Base-by-base conservation (phyloP, 1,140 invertebrate species). In the Branchinecta lynchi region DNA sequence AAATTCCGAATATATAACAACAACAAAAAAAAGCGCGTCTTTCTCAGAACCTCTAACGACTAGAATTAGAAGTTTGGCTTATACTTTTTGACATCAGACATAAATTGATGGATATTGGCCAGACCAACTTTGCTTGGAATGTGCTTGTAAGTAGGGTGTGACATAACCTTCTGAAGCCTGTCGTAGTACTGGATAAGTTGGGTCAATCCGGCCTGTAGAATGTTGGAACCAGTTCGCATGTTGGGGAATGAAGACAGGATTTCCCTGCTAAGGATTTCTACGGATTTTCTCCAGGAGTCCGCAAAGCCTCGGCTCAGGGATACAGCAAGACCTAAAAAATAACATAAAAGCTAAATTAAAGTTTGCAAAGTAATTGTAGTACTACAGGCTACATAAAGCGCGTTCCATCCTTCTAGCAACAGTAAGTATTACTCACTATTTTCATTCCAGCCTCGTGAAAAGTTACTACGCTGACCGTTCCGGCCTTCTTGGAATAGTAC, bases 11-110 rank as follows among this genome's bases (percentile, higher is more conserved):
- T 32, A 32, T 32, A 32, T 32, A 32, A 32, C 32, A 32, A 32
- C 32, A 32, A n/a, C n/a, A n/a, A n/a, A 32, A 32, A 32, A 32
- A 32, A 1, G 32, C 32, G 32, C 5, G 5, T 32, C 32, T 32
- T 32, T 32, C 32, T 32, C 5, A 32, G 32, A n/a, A 32, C 32
- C 32, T 32, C 32, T 5, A 32, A 32, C 32, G 32, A 32, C 32
- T 32, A 32, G 32, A 32, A 32, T 32, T 32, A 79, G 82, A 78
- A 85, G 80, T 72, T 92, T 74, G 85, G 93, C 84, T 92, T 99
- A 80, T 97, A 98, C 83, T 98, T 98, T 79, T 98, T 99, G 65
- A 99, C 91, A 83, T 99, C 96, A 3, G 98, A 92, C 92, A 98
- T 98, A 70, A 99, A 90, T 70, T 97, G 91, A 81, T 99, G 96